Base-by-base conservation (phyloP, 2,113 vertebrate genomes). In the Chitala chitala region DNA sequence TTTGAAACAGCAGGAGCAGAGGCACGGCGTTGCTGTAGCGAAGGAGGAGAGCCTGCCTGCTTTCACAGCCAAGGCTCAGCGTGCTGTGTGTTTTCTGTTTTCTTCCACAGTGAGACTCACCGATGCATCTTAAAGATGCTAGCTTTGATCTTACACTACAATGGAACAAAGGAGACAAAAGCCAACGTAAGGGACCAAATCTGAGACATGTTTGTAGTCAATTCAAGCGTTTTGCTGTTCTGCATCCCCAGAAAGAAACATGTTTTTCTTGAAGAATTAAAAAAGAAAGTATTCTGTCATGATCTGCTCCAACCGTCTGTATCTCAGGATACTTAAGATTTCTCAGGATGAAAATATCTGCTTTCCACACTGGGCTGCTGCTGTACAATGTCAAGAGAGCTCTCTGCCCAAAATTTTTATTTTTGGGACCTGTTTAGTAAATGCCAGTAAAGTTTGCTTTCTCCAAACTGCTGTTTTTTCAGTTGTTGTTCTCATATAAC, bases 301-400 rank as follows among this genome's bases (percentile, higher is more conserved):
- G 10, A 15, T 72, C 61, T 33, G 20, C 64, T 12, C 20, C 59
- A 55, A n/a, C 55, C 8, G 29, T 40, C 74, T 72, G 74, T 70
- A 82, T 88, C 83, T 87, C 85, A 81, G 79, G 81, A 76, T 78
- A 40, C 71, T 77, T 76, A 73, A 76, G 72, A 48, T 86, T 88
- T 89, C 84, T 86, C 87, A 86, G 77, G 87, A 88, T 87, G 83
- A 82, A 90, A 90, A 90, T 88, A 89, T 85, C 82, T 78, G 22
- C 76, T 75, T 72, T 81, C 75, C 77, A 86, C 75, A 75, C 69
- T 68, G 83, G 78, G 72, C 79, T 86, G 85, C 84, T 84, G 51
- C 72, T 82, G 77, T 71, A 75, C 79, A 75, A 85, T 80, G 86
- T 86, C 88, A 85, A 84, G 83, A 88, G 86, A 87, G 84, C 78